Conservation (phyloP, 2,113 vertebrate genomes). For the Castor canadensis region DNA sequence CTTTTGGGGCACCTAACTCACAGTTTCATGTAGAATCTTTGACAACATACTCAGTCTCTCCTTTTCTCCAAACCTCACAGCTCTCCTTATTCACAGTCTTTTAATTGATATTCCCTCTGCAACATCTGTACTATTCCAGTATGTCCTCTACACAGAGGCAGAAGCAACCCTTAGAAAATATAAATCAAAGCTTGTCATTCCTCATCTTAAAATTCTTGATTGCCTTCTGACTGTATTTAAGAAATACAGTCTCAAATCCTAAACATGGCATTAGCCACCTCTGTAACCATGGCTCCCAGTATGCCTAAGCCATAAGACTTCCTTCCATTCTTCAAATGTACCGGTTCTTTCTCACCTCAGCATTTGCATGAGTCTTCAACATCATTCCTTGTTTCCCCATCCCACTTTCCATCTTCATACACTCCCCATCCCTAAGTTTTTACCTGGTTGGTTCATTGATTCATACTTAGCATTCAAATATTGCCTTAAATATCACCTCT, state of each 20-base stretch:
- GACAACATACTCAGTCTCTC: background rate
- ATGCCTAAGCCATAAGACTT: background rate
- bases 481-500: background rate
- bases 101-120: background rate
- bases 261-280: no score
- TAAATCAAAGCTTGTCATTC: background rate
- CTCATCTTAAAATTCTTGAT: background rate
- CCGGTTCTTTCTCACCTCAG: background rate
- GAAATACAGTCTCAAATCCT: background rate
- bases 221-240: background rate
- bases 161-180: background rate
- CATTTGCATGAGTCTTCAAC: accelerated
- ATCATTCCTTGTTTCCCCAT: background rate
- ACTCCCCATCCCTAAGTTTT: background rate
- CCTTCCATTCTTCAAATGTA: background rate
- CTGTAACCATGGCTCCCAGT: background rate
- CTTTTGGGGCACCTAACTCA: background rate
- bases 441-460: background rate
- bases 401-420: background rate
- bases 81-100: background rate
- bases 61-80: background rate
- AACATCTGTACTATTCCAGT: background rate
- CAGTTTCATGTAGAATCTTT: background rate
- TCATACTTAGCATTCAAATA: background rate
- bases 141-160: background rate